Percentiles rank a stretch among this genome's conserved stretches.
Evolutionary conservation across 1,140 invertebrate genomes (phyloP).

Genomic region (Theocolax elegans): DNA sequence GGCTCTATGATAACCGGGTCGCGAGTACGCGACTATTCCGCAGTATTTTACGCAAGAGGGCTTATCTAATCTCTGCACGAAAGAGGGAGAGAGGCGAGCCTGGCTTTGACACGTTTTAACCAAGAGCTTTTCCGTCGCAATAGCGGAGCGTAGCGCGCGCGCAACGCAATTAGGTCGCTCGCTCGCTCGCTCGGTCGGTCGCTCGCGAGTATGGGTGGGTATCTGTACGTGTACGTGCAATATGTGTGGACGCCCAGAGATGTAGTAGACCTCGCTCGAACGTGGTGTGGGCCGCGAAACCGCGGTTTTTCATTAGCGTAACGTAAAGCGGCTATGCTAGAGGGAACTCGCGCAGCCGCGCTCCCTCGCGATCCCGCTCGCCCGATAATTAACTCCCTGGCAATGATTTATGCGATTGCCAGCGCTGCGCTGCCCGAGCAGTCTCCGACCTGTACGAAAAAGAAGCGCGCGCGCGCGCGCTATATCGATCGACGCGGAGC

Average conservation of each 20-base stretch:
- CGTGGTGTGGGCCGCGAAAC: background rate
- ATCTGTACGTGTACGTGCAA: no score
- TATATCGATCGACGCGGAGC: no score
- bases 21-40: no score
- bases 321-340: no score
- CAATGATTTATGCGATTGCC: slow-evolving; percentile 4
- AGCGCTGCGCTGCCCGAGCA: background rate
- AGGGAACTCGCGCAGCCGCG: no score
- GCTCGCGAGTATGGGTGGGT: no score
- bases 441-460: background rate
- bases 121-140: background rate
- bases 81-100: no score
- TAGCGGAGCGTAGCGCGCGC: background rate
- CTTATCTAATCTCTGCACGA: no score
- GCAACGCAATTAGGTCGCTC: slow-evolving; percentile 1
- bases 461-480: slow-evolving; percentile 3
- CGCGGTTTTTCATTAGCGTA: slow-evolving; percentile 23
- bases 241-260: no score
- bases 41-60: no score
- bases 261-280: no score
- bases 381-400: slow-evolving; percentile 10
- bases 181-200: background rate
- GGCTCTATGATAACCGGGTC: no score
- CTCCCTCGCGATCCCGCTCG: background rate
- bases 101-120: background rate